A percentile compares a stretch with the other conserved stretches of the same genome.
These are phyloP conservation scores for Dasyornis broadbenti DNA, from an alignment of 2,113 vertebrate genomes.

Conservation along the genomic window DNA sequence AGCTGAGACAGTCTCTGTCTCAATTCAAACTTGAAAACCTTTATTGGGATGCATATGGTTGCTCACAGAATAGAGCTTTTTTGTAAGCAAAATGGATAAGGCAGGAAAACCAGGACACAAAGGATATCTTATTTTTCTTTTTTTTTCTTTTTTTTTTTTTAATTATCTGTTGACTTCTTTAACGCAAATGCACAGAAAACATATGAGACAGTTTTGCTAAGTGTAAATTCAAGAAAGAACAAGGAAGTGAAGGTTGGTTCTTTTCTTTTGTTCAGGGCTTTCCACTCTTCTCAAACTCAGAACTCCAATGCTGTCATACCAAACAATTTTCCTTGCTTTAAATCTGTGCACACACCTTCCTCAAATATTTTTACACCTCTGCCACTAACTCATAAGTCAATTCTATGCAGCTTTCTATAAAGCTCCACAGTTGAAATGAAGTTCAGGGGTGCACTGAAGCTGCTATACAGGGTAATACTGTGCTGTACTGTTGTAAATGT, in stretches of 20 bases:
- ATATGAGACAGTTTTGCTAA: neutral
- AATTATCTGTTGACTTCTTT: neutral
- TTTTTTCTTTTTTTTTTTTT: neutral
- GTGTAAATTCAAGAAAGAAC: neutral
- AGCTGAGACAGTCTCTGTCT: slow-evolving; percentile 25
- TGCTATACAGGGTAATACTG: neutral
- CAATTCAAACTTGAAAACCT: slow-evolving; percentile 28
- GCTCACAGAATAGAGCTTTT: neutral
- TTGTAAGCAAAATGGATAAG: neutral
- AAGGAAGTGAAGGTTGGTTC: neutral
- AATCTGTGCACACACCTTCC: slow-evolving; percentile 2
- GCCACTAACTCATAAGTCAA: neutral
- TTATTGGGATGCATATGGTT: neutral
- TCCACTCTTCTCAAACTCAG: neutral
- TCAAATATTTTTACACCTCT: slow-evolving; percentile 19
- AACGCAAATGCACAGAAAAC: neutral
- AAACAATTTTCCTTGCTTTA: neutral
- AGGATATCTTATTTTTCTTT: neutral
- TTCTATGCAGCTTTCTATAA: neutral
- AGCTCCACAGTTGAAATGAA: neutral
- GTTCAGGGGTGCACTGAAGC: neutral
- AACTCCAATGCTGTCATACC: neutral
- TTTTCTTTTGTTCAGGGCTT: neutral
- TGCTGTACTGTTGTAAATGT: neutral
- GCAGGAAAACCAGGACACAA: neutral